Evolutionary conservation across 2,888 invertebrate species (phyloP).

Genomic region (Eueremaeus valkanovi): DNA sequence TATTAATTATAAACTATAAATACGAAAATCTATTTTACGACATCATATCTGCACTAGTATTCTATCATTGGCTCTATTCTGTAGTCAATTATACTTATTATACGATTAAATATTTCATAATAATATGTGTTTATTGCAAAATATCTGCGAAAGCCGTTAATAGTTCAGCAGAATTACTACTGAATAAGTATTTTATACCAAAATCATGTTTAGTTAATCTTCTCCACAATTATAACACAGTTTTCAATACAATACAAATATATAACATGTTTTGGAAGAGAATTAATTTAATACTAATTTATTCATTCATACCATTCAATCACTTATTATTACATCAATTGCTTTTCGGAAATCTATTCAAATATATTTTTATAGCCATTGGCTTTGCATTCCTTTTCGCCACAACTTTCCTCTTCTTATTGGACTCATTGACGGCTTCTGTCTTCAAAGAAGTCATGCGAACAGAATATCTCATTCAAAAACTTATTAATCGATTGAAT

Average conservation of each 20-base stretch:
- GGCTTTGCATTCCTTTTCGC: too few relatives aligned
- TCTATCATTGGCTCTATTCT: neutral
- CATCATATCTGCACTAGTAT: neutral
- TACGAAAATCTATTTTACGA: neutral
- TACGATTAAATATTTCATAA: neutral
- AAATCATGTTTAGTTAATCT: neutral
- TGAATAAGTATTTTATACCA: neutral
- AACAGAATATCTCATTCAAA: too few relatives aligned
- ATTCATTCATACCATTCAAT: neutral
- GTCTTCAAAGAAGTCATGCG: too few relatives aligned
- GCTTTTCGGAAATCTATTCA: neutral
- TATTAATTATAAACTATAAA: neutral
- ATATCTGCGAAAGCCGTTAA: neutral
- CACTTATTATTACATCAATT: neutral
- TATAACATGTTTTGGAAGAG: neutral
- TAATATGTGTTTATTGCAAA: neutral
- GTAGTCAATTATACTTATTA: neutral
- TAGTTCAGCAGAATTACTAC: neutral
- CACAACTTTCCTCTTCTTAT: too few relatives aligned
- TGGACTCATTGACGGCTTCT: too few relatives aligned
- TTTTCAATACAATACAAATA: neutral
- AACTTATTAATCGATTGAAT: too few relatives aligned
- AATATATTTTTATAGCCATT: too few relatives aligned
- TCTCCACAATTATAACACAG: neutral
- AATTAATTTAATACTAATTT: neutral